Evolutionary conservation across 2,888 invertebrate genomes (phyloP).

Genomic region (Ceraclea dissimilis): DNA sequence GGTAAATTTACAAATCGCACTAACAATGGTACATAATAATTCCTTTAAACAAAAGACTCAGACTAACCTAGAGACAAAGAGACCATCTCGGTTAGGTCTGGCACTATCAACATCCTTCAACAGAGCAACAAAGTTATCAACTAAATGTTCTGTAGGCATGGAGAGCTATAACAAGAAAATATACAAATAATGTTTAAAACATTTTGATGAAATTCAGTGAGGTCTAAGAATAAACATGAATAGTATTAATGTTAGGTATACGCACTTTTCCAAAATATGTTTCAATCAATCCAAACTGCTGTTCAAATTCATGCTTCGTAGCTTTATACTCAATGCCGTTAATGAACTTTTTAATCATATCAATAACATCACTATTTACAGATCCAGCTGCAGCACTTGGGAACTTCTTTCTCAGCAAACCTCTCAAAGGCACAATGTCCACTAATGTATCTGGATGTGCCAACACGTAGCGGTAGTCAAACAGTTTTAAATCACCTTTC

Average conservation of each 20-base stretch:
- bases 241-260: too few species aligned
- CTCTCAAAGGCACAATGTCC: constrained; percentile 67
- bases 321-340: constrained; percentile 65
- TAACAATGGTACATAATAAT: too few species aligned
- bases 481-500: constrained; percentile 57
- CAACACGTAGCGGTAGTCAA: constrained; percentile 66
- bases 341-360: constrained; percentile 56
- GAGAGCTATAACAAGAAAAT: constrained; percentile 48
- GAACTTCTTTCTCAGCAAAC: constrained; percentile 69
- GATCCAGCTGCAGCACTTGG: constrained; percentile 63
- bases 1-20: too few species aligned
- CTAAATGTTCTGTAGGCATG: constrained; percentile 63
- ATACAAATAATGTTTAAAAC: too few species aligned
- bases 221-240: too few species aligned
- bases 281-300: constrained; percentile 61
- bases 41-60: too few species aligned
- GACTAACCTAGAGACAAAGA: constrained; percentile 68
- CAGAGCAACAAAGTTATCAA: constrained; percentile 62
- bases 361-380: constrained; percentile 54
- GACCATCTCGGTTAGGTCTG: constrained; percentile 60
- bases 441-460: constrained; percentile 75
- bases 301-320: constrained; percentile 58
- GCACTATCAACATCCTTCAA: constrained; percentile 56
- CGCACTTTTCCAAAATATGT: constrained; percentile 62
- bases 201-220: not conserved